Evolutionary conservation across 2,113 vertebrate genomes (phyloP).

Genomic region (Nesoenas mayeri): DNA sequence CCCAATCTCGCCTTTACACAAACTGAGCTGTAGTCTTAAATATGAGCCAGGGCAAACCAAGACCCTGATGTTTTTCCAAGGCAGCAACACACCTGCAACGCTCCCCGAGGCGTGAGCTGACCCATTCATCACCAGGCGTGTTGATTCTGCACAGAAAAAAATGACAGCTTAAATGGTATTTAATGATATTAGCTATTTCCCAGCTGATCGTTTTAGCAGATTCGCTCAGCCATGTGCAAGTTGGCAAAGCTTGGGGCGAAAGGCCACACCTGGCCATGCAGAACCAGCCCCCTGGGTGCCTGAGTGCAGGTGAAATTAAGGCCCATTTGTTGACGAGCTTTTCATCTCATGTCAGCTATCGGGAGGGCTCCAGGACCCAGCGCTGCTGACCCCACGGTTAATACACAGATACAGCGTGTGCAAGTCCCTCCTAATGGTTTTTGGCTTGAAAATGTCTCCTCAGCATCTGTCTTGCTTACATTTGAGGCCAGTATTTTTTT

Average conservation of each 20-base stretch:
- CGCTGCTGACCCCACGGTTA: conserved; percentile 8
- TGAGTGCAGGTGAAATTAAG: conserved; percentile 28
- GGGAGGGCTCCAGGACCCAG: background rate
- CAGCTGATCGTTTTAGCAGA: conserved; percentile 49
- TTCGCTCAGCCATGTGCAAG: conserved; percentile 36
- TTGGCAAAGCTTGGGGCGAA: conserved; percentile 44
- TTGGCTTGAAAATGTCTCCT: conserved; percentile 20
- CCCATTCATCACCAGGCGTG: conserved; percentile 19
- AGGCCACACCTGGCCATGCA: conserved; percentile 49
- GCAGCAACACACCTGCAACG: conserved; percentile 24
- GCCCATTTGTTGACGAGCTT: background rate
- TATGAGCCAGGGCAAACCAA: conserved; percentile 16
- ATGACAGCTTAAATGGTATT: conserved; percentile 57
- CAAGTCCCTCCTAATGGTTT: conserved; percentile 15
- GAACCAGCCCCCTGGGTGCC: conserved; percentile 33
- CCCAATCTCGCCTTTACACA: conserved; percentile 34
- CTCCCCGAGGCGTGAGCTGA: conserved; percentile 8
- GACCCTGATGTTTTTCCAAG: conserved; percentile 41
- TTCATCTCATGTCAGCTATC: background rate
- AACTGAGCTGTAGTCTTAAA: conserved; percentile 21
- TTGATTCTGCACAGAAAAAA: conserved; percentile 50
- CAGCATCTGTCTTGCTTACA: conserved; percentile 36
- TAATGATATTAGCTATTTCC: conserved; percentile 53
- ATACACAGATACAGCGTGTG: background rate
- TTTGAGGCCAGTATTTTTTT: background rate